These are phyloP conservation scores for Mimumesa dahlbomi DNA, from an alignment of 2,888 invertebrate genomes.

Conservation along the genomic window DNA sequence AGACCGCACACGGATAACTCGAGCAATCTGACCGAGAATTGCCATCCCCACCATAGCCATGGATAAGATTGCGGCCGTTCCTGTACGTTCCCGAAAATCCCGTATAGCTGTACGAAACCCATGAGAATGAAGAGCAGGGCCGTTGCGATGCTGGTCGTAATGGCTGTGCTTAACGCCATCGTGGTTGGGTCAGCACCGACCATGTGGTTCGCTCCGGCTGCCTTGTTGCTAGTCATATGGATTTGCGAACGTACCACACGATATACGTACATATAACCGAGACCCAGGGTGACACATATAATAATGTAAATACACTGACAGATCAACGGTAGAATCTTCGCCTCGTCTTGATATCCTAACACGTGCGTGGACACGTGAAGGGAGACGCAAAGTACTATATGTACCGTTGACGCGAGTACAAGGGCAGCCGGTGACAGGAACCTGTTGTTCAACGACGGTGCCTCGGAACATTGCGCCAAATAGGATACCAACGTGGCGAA, in stretches of 20 bases:
- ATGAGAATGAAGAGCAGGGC: conserved; percentile 91
- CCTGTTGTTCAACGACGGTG: conserved; percentile 85
- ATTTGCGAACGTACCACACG: conserved; percentile 90
- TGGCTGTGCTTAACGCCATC: conserved; percentile 88
- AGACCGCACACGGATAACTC: conserved; percentile 94
- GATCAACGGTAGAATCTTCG: conserved; percentile 86
- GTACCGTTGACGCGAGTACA: conserved; percentile 88
- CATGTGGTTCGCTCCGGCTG: conserved; percentile 83
- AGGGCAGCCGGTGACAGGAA: conserved; percentile 90
- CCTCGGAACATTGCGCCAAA: conserved; percentile 90
- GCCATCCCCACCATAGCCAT: conserved; percentile 96
- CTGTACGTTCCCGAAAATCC: conserved; percentile 85
- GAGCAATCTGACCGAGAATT: conserved; percentile 90
- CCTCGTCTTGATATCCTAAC: conserved; percentile 75
- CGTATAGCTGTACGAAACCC: conserved; percentile 92
- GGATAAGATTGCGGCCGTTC: conserved; percentile 80
- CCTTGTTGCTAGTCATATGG: conserved; percentile 80
- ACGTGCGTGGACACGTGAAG: conserved; percentile 85
- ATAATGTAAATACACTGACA: conserved; percentile 93
- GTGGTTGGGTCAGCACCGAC: conserved; percentile 83
- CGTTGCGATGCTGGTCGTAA: conserved; percentile 93
- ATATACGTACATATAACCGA: conserved; percentile 92
- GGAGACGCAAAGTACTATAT: conserved; percentile 90
- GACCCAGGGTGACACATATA: conserved; percentile 90
- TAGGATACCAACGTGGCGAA: conserved; percentile 94